Base-by-base conservation (phyloP, 2,888 invertebrate genomes). In the Hesperia comma region DNA sequence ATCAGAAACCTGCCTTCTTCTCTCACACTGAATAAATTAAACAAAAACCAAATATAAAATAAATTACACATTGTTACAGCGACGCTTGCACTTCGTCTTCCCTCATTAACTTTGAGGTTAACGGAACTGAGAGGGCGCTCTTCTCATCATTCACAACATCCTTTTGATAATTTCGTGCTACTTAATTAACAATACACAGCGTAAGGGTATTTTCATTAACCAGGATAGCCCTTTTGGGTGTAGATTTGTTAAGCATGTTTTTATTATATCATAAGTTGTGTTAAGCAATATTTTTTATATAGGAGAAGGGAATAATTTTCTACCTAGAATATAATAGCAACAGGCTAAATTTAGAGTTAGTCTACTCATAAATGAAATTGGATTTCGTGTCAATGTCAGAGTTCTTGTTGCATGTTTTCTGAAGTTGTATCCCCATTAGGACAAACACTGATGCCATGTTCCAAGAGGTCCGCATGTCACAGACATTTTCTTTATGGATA, bases 1-100 rank as follows among this genome's bases (percentile, higher is more conserved):
- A 91, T 91, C 91, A 81, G 83, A 80, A 82, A 85, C 88, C 83
- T 85, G 85, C 86, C 81, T 85, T 87, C 88, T 89, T 83, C 87
- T 85, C 86, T 88, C 88, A 83, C 87, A 81, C 84, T 81, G 90
- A 88, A 90, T 91, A 89, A 91, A 90, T 91, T 90, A 90, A 89
- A 89, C 87, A 87, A 90, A 89, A 88, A 88, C 78, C 78, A 83
- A 84, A 84, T 85, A 86, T 87, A 85, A 89, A 90, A 90, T 88
- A 88, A 88, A 87, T 88, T 87, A 87, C 86, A 86, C 75, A 75
- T 75, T 76, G 75, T 76, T 74, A 72, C 68, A 69, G 68, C 69
- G 73, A 67, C 68, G 70, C 67, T 68, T 69, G 71, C 63, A 71
- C 56, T 68, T 58, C 63, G 74, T 76, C 75, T 75, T 75, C 77